These are phyloP conservation scores for Orthosia gracilis DNA, from an alignment of 2,888 invertebrate species.

Conservation along the genomic window DNA sequence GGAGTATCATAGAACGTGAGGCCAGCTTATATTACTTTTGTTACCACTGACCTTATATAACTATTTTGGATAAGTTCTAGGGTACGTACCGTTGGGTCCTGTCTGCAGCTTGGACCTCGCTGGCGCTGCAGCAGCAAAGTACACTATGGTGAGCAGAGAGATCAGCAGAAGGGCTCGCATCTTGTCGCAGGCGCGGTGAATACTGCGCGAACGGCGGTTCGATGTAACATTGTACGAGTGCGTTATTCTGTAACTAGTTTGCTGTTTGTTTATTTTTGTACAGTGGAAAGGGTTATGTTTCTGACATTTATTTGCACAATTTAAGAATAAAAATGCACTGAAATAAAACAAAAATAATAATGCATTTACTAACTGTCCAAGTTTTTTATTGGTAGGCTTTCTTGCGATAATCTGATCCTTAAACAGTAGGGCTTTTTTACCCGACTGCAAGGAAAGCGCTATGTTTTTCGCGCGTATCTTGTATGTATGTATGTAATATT, in stretches of 20 bases:
- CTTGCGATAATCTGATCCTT: too few relatives aligned
- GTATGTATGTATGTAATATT: too few relatives aligned
- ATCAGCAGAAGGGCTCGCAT: slow-evolving; percentile 79
- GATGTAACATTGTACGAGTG: slow-evolving; percentile 49
- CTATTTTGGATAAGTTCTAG: slow-evolving; percentile 20
- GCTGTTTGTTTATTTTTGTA: slow-evolving; percentile 25
- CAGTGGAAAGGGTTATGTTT: neutral
- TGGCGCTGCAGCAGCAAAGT: slow-evolving; percentile 72
- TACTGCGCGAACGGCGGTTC: slow-evolving; percentile 65
- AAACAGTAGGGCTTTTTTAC: too few relatives aligned
- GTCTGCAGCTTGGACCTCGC: slow-evolving; percentile 77
- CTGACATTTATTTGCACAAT: neutral
- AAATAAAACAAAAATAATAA: too few relatives aligned
- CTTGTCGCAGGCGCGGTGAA: slow-evolving; percentile 67
- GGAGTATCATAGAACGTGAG: too few relatives aligned
- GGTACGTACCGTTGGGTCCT: slow-evolving; percentile 76
- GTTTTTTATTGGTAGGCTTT: too few relatives aligned
- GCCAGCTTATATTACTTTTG: too few relatives aligned
- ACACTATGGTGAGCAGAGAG: slow-evolving; percentile 63
- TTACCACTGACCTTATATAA: too few relatives aligned
- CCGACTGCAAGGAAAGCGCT: too few relatives aligned
- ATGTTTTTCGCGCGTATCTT: too few relatives aligned
- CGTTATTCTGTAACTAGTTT: slow-evolving; percentile 66
- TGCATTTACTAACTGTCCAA: too few relatives aligned
- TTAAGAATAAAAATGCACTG: neutral